Evolutionary conservation across 2,113 vertebrate species (phyloP), one percentile per base, ranked within the genome.

Genomic region (Taxidea taxus): DNA sequence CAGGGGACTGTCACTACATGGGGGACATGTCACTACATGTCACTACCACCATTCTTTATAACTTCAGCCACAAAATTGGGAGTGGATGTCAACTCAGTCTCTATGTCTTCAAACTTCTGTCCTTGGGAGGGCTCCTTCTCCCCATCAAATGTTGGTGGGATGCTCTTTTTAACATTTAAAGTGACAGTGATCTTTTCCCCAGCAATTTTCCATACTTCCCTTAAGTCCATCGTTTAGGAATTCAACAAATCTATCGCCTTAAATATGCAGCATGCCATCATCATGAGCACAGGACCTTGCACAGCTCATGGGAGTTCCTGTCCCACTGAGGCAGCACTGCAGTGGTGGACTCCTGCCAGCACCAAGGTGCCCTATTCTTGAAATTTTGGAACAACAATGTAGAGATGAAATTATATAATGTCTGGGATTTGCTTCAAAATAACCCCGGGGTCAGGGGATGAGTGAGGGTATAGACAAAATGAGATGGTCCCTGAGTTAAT

Each of bases 61-160:
- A 99, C 99, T 98, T 99, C 99, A 94, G 99, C 99, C 37, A 99
- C 99, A 58, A 99, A 99, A 98, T 99, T 99, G 3, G 99, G 99
- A 11, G 99, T 99, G 2, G 99, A 99, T 29, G 99, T 99, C 77
- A 99, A 98, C 37, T 99, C 99, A 89, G 99, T 99, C 99, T 99
- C 99, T 31, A 62, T 99, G 99, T 29, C 99, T 12, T 98, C 98
- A 2, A 96, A 18, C 54, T 99, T 99, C 99, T 99, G 99, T 13
- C 98, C 99, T 42, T 99, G 98, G 0, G 99, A 98, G 0, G 88
- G 34, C 16, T 99, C 99, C 23, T 99, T 99, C 21, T 99, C 99
- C 0, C 99, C 99, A 4, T 99, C 99, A 93, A 97, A 99, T 0
- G 98, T 99, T 0, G 99, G 99, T 6, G 99, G 99, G 83, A 99